phyloP scores from a whole-genome alignment of 2,888 invertebrate species.

The Automeris io region DNA sequence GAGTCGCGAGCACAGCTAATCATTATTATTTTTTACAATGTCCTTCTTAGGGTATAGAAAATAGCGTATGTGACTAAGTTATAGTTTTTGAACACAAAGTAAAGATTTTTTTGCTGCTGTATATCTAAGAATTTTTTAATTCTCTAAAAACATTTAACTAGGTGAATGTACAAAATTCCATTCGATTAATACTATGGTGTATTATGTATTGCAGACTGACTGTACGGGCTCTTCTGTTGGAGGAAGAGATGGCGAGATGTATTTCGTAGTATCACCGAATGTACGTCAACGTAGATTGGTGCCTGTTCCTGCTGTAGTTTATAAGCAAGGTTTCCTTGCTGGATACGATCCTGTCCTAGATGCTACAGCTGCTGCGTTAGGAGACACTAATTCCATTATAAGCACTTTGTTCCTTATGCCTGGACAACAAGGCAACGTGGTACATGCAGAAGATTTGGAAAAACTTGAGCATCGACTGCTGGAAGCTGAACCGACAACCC shows the following conservation, averaged over 20 bases:
- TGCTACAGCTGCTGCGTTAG: constrained; percentile 88
- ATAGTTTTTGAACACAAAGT: no score
- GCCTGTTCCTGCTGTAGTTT: constrained; percentile 90
- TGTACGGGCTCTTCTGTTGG: constrained; percentile 84
- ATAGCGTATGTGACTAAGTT: no score
- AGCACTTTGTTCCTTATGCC: constrained; percentile 90
- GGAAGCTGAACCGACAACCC: constrained; percentile 80
- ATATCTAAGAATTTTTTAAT: no score
- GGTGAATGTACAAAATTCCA: no score
- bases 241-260: constrained; percentile 90
- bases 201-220: constrained; percentile 81
- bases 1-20: no score
- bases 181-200: no score
- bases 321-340: constrained; percentile 85
- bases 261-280: constrained; percentile 89
- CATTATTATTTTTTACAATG: no score
- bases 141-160: no score
- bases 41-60: no score
- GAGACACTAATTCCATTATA: constrained; percentile 81
- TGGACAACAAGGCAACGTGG: constrained; percentile 88
- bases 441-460: constrained; percentile 87
- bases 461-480: constrained; percentile 83
- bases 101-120: no score
- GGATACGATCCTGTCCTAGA: constrained; percentile 91
- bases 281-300: constrained; percentile 87